Evolutionary conservation across 2,888 invertebrate genomes (phyloP).

Genomic region (Hermaeophaga mercurialis): DNA sequence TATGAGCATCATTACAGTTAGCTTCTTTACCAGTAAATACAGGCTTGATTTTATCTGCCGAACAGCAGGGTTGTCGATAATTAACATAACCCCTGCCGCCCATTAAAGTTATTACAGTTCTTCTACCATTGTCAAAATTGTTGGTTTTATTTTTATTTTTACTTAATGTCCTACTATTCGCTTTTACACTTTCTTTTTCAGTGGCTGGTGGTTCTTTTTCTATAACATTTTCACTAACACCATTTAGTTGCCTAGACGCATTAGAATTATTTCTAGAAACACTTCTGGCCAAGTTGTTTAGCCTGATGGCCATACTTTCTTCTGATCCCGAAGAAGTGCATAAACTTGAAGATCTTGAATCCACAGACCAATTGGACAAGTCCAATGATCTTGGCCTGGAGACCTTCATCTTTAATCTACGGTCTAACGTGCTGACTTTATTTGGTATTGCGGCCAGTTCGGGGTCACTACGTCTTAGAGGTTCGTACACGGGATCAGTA

Average conservation of each 20-base stretch:
- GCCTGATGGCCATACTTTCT: conserved; percentile 75
- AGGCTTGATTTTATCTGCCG: conserved; percentile 59
- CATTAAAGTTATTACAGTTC: conserved; percentile 84
- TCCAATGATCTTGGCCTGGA: conserved; percentile 82
- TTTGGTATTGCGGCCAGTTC: conserved; percentile 83
- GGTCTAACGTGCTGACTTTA: conserved; percentile 80
- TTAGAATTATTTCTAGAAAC: conserved; percentile 78
- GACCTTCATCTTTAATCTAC: conserved; percentile 80
- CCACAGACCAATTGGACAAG: conserved; percentile 87
- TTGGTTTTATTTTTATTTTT: conserved; percentile 42
- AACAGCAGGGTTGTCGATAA: conserved; percentile 77
- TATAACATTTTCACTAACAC: conserved; percentile 45
- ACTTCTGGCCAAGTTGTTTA: conserved; percentile 62
- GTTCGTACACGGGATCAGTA: conserved; percentile 75
- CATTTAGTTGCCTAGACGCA: conserved; percentile 67
- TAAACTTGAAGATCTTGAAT: conserved; percentile 72
- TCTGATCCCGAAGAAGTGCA: conserved; percentile 88
- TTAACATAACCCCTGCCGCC: conserved; percentile 89
- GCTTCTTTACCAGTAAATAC: conserved; percentile 62
- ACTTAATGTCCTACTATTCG: conserved; percentile 44
- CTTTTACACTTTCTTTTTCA: conserved; percentile 31
- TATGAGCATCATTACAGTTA: conserved; percentile 84
- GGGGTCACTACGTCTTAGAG: conserved; percentile 79
- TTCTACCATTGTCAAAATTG: conserved; percentile 57
- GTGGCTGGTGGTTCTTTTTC: conserved; percentile 39